Conservation (phyloP, 1,140 invertebrate species). For the Drosophila neocordata region DNA sequence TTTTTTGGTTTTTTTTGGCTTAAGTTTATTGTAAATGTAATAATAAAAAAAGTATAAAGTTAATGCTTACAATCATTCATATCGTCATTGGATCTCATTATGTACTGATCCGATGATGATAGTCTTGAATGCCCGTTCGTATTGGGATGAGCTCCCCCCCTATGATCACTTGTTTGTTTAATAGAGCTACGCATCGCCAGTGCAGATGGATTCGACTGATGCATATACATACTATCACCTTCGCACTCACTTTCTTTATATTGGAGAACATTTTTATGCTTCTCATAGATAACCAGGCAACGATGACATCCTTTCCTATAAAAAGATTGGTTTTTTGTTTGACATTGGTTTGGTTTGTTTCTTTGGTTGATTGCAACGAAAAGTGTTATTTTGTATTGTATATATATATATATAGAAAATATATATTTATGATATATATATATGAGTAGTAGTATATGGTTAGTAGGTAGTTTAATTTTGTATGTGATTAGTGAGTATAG, state of each 20-base stretch:
- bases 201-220: constrained; percentile 83
- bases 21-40: constrained; percentile 64
- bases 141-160: constrained; percentile 83
- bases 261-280: constrained; percentile 95
- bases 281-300: constrained; percentile 96
- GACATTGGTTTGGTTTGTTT: constrained; percentile 2
- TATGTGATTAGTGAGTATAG: constrained; percentile 20
- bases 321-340: constrained; percentile 49
- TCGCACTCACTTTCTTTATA: constrained; percentile 97
- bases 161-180: constrained; percentile 82
- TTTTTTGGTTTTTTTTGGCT: constrained; percentile 35
- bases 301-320: constrained; percentile 87
- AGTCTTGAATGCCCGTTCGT: constrained; percentile 83
- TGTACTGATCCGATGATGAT: constrained; percentile 83
- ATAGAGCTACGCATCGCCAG: constrained; percentile 83
- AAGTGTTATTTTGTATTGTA: constrained; percentile 65
- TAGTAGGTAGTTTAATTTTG: constrained; percentile 30
- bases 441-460: constrained; percentile 29
- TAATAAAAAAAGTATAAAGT: constrained; percentile 76
- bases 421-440: constrained; percentile 29
- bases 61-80: constrained; percentile 83
- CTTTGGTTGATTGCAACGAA: constrained; percentile 72
- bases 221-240: constrained; percentile 83
- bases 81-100: constrained; percentile 83
- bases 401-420: constrained; percentile 19